Evolutionary conservation across 2,888 invertebrate genomes (phyloP), one percentile per base, ranked within the genome.

Genomic region (Drosophila austrosaltans): DNA sequence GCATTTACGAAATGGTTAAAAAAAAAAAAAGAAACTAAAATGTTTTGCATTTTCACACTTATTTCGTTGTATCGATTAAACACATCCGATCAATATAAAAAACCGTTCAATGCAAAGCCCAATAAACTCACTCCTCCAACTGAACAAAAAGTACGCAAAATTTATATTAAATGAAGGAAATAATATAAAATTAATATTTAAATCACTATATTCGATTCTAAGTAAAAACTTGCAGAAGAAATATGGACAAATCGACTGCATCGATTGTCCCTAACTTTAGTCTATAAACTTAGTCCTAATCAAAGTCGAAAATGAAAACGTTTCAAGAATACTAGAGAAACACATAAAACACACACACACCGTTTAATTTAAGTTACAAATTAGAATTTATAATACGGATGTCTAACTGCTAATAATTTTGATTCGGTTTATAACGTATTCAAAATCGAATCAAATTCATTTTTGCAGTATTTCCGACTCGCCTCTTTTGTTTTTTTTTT

Each of bases 101-200:
- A 44, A 54, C 22, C 42, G 58, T 44, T 16, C 40, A 54, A 40
- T 28, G 39, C 63, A 16, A 64, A 72, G 71, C 53, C 57, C 71
- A 78, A 63, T 67, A 72, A 77, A 59, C 53, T 48, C 48, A 48
- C 48, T 48, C 76, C 69, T 75, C 39, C 66, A 79, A 70, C 80
- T 75, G 80, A 80, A 79, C 82, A 80, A 79, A 59, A 42, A 59
- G n/a, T 28, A 59, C 53, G 65, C 25, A 64, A 76, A 73, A 79
- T 82, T 81, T 79, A 76, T 79, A 79, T 81, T 81, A 79, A 81
- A 80, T 78, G 81, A 81, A 73, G 60, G 60, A 72, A 69, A 54
- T 10, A n/a, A 54, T 28, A 63, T 63, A 39, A 44, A 59, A 60
- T 36, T 62, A 62, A 63, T 54, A 63, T 63, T 28, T 42, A 57